These are phyloP conservation scores for Dasysyrphus tricinctus DNA, from an alignment of 2,888 invertebrate genomes.

Conservation along the genomic window DNA sequence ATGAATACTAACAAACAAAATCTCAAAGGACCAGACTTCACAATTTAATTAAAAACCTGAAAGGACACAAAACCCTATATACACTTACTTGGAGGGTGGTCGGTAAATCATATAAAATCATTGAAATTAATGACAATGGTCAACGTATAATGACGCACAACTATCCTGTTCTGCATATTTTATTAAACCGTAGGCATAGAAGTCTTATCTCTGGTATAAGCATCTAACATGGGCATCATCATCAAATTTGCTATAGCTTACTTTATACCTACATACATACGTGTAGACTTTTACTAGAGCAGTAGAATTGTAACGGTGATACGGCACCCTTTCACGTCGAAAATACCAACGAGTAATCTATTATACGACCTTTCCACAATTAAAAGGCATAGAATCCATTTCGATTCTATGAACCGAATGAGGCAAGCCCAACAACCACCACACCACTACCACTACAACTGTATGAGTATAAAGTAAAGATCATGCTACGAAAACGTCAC, in stretches of 20 bases:
- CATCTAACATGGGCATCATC: conserved; percentile 64
- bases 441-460: neutral
- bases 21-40: conserved; percentile 33
- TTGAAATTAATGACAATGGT: conserved; percentile 72
- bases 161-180: conserved; percentile 68
- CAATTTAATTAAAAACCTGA: conserved; percentile 69
- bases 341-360: conserved; percentile 61
- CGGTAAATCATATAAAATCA: conserved; percentile 69
- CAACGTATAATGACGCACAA: conserved; percentile 62
- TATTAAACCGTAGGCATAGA: conserved; percentile 51
- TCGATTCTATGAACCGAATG: conserved; percentile 59
- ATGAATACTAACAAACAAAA: conserved; percentile 20
- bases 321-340: conserved; percentile 52
- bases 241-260: neutral
- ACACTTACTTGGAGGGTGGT: conserved; percentile 5
- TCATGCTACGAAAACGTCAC: conserved; percentile 56
- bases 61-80: conserved; percentile 21
- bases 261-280: neutral
- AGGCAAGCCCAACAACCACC: conserved; percentile 30
- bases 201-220: conserved; percentile 51
- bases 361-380: conserved; percentile 60
- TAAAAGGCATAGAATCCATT: conserved; percentile 69
- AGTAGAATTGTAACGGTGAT: conserved; percentile 11
- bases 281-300: neutral
- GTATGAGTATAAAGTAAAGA: conserved; percentile 31